A percentile compares a stretch with the other conserved stretches of the same genome.
These are phyloP conservation scores for Campylorhamphus procurvoides DNA, from an alignment of 2,113 vertebrate species.

Conservation along the genomic window DNA sequence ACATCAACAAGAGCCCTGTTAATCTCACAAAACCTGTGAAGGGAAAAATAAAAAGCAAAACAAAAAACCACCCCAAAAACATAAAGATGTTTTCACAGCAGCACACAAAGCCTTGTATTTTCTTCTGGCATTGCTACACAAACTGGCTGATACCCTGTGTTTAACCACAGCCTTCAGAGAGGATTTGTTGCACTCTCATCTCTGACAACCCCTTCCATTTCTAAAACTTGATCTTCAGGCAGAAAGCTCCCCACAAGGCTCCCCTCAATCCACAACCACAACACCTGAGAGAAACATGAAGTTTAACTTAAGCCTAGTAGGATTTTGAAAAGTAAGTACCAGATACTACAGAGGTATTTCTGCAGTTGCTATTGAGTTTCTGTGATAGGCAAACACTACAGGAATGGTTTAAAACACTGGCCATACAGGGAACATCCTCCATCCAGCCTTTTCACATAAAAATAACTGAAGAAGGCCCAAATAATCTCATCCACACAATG, in stretches of 20 bases:
- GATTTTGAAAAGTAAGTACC: not conserved
- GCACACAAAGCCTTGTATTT: not conserved
- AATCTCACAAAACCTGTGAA: constrained; percentile 51
- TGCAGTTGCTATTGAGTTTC: not conserved
- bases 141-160: not conserved
- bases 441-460: rapidly evolving
- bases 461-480: not conserved
- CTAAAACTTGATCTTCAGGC: not conserved
- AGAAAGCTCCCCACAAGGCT: not conserved
- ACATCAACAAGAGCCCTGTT: not conserved
- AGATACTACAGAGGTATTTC: not conserved
- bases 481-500: not conserved
- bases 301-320: not conserved
- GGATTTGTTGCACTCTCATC: not conserved
- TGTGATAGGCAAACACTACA: not conserved
- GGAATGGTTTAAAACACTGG: not conserved
- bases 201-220: not conserved
- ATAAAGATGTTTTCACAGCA: not conserved
- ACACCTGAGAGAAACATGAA: not conserved
- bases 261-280: not conserved
- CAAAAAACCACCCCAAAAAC: not conserved
- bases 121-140: not conserved
- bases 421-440: not conserved
- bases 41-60: not conserved
- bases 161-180: not conserved